These are phyloP conservation scores for Chrysomallon squamiferum DNA, from an alignment of 1,140 invertebrate species.

Conservation along the genomic window DNA sequence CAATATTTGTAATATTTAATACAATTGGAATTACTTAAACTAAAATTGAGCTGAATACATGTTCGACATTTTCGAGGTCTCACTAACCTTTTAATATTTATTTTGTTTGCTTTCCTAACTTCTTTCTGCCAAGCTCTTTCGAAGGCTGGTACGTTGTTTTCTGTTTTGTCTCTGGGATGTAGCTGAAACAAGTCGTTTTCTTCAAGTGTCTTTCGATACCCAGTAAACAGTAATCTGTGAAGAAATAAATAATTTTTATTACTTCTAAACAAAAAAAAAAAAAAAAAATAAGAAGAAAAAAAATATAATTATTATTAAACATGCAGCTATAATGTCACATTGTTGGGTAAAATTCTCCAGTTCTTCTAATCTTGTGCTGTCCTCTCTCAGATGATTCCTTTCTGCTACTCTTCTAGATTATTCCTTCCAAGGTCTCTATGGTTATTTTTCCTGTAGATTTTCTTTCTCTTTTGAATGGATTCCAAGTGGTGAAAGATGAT, in stretches of 20 bases:
- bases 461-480: too few relatives aligned
- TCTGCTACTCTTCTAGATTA: too few relatives aligned
- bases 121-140: slow-evolving; percentile 81
- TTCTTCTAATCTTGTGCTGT: neutral
- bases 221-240: slow-evolving; percentile 74
- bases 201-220: slow-evolving; percentile 80
- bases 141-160: slow-evolving; percentile 82
- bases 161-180: slow-evolving; percentile 83
- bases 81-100: slow-evolving; percentile 15
- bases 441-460: too few relatives aligned
- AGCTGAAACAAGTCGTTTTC: slow-evolving; percentile 88
- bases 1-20: too few relatives aligned
- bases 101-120: slow-evolving; percentile 17
- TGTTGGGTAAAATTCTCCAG: neutral
- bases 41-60: too few relatives aligned
- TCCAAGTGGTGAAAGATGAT: too few relatives aligned
- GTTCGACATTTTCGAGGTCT: too few relatives aligned
- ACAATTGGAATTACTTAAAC: too few relatives aligned
- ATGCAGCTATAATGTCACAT: neutral
- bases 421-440: too few relatives aligned
- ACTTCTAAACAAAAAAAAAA: neutral
- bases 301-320: neutral
- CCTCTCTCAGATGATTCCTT: neutral
- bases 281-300: neutral
- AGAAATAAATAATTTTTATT: slow-evolving; percentile 12